phyloP scores from a whole-genome alignment of 2,113 vertebrate genomes.

The Zingel zingel region DNA sequence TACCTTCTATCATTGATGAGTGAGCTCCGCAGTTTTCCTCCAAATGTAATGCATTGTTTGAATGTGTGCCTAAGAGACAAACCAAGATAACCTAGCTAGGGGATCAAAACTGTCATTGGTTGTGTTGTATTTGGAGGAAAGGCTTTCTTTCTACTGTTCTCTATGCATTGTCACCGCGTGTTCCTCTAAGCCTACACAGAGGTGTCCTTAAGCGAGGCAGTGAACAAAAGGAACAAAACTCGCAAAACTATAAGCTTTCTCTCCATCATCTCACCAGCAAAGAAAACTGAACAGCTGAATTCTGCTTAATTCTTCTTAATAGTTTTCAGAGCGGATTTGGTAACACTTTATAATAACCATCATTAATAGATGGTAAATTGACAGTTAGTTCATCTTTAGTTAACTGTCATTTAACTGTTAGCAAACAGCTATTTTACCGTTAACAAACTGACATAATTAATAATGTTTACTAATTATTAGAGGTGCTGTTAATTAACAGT shows the following conservation, averaged over 20 bases:
- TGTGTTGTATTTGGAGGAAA: background rate
- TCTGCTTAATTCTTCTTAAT: background rate
- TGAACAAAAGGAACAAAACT: constrained; percentile 42
- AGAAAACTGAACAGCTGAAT: constrained; percentile 11
- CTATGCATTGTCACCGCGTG: background rate
- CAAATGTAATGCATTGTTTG: background rate
- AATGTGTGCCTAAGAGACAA: background rate
- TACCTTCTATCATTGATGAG: background rate
- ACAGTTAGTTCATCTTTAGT: too few relatives aligned
- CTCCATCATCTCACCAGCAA: background rate
- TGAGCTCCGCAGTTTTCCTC: constrained; percentile 15
- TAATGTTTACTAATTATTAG: too few relatives aligned
- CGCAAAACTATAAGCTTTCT: constrained; percentile 25
- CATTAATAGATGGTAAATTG: too few relatives aligned
- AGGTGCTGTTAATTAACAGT: too few relatives aligned
- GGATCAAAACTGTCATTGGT: background rate
- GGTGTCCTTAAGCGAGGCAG: constrained; percentile 15
- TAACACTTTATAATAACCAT: too few relatives aligned
- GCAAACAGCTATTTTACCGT: too few relatives aligned
- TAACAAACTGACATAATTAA: too few relatives aligned
- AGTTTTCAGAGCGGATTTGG: constrained; percentile 12
- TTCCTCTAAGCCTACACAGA: constrained; percentile 28
- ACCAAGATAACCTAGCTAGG: background rate
- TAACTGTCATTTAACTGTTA: too few relatives aligned
- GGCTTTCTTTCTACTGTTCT: background rate